phyloP scores from a whole-genome alignment of 2,113 vertebrate genomes.

The Crotalus viridis region DNA sequence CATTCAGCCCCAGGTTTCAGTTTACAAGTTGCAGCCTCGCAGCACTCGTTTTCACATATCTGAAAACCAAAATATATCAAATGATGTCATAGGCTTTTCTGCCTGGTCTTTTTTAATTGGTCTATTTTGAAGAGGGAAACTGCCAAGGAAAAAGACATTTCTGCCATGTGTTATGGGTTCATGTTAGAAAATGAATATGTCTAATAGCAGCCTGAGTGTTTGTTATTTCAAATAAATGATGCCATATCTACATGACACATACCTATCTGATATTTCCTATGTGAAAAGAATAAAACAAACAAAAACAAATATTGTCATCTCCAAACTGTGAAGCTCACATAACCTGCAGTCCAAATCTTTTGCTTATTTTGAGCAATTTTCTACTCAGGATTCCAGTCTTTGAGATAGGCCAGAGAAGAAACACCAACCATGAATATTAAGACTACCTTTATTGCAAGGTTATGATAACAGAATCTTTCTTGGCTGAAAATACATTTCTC shows the following conservation, averaged over 20 bases:
- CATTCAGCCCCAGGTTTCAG: constrained; percentile 55
- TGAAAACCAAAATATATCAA: constrained; percentile 10
- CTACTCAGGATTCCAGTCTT: not conserved
- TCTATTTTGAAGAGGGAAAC: rapidly evolving
- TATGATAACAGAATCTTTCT: not conserved
- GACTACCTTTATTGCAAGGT: not conserved
- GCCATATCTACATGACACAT: rapidly evolving
- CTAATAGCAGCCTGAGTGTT: rapidly evolving
- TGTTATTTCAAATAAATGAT: rapidly evolving
- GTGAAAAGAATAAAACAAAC: not conserved
- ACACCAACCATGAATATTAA: not conserved
- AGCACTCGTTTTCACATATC: constrained; percentile 72
- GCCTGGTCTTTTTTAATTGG: not conserved
- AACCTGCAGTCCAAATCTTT: not conserved
- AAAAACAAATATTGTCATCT: not conserved
- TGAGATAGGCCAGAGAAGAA: not conserved
- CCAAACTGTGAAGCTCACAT: not conserved
- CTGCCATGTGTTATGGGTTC: not conserved
- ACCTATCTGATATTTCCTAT: not conserved
- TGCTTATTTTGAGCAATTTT: not conserved
- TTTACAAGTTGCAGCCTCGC: constrained; percentile 66
- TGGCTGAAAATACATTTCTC: not conserved
- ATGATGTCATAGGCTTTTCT: rapidly evolving
- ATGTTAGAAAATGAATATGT: rapidly evolving
- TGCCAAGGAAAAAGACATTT: not conserved